Evolutionary conservation across 2,888 invertebrate species (phyloP).

Genomic region (Drosophila demipolita): DNA sequence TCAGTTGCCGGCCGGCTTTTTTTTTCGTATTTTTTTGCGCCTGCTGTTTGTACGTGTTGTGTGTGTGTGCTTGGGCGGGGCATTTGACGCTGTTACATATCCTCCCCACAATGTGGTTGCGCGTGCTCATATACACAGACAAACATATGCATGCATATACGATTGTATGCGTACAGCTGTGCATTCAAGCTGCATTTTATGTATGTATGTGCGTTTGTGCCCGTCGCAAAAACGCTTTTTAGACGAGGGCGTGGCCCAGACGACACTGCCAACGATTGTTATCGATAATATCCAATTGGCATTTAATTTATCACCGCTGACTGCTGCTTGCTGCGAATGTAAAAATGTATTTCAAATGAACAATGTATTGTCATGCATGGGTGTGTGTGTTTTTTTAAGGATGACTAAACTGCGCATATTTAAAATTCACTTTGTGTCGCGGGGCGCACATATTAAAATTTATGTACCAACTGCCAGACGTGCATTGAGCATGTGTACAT

Average conservation of each 20-base stretch:
- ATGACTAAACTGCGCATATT: conserved; percentile 60
- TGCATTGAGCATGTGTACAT: conserved; percentile 42
- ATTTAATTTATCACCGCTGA: conserved; percentile 43
- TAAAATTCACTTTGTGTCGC: conserved; percentile 68
- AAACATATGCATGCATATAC: conserved; percentile 1
- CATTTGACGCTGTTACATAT: conserved; percentile 61
- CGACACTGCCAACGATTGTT: conserved; percentile 29
- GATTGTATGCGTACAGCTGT: conserved; percentile 35
- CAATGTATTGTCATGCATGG: conserved; percentile 1
- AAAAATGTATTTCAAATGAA: conserved; percentile 23
- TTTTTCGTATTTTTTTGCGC: conserved; percentile 54
- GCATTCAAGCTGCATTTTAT: conserved; percentile 48
- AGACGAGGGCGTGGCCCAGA: conserved; percentile 53
- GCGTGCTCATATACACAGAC: conserved; percentile 39
- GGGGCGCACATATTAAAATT: conserved; percentile 33
- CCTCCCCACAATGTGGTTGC: conserved; percentile 64
- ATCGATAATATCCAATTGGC: conserved; percentile 52
- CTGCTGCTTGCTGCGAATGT: conserved; percentile 21
- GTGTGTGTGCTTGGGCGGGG: conserved; percentile 63
- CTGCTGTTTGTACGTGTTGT: conserved; percentile 41
- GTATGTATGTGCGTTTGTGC: conserved; percentile 14
- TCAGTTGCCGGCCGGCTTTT: conserved; percentile 67
- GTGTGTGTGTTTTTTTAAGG: conserved; percentile 17
- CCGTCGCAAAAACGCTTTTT: conserved; percentile 38
- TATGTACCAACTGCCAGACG: conserved; percentile 50